These are phyloP conservation scores for Alauda arvensis DNA, from an alignment of 2,797 vertebrate genomes.

Conservation along the genomic window DNA sequence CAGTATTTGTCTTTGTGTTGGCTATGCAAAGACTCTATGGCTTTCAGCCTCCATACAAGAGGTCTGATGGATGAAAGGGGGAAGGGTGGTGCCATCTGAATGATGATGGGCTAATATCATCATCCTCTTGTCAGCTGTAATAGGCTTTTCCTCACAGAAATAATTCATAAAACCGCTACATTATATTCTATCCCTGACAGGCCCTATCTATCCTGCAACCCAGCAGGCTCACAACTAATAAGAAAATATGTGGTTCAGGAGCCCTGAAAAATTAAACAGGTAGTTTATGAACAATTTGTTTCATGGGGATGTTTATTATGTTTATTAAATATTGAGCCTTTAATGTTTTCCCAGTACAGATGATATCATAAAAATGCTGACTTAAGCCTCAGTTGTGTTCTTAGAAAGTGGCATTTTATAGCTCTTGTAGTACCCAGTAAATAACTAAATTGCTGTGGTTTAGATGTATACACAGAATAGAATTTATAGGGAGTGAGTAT, in stretches of 20 bases:
- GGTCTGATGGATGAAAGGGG: constrained; percentile 96
- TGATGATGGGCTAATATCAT: constrained; percentile 99
- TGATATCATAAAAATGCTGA: constrained; percentile 81
- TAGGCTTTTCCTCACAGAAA: constrained; percentile 99
- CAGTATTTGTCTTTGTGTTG: constrained; percentile 97
- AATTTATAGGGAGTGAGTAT: constrained; percentile 49
- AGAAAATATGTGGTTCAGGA: constrained; percentile 98
- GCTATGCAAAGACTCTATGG: constrained; percentile 80
- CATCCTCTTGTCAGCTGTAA: constrained; percentile 99
- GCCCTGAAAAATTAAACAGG: constrained; percentile 99
- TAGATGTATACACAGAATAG: constrained; percentile 57
- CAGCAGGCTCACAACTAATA: constrained; percentile 98
- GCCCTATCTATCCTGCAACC: constrained; percentile 96
- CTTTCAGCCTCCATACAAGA: constrained; percentile 82
- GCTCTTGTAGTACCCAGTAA: constrained; percentile 75
- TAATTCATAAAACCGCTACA: constrained; percentile 98
- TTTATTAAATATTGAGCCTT: constrained; percentile 89
- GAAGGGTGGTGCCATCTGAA: constrained; percentile 94
- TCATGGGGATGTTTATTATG: constrained; percentile 94
- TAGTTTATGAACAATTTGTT: constrained; percentile 99
- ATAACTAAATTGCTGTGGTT: constrained; percentile 75
- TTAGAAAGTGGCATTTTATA: constrained; percentile 79
- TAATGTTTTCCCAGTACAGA: constrained; percentile 79
- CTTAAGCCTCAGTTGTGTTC: constrained; percentile 77
- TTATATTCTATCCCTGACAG: constrained; percentile 97